Percentiles rank a stretch among this genome's conserved stretches.
Evolutionary conservation across 2,113 vertebrate species (phyloP).

Genomic region (Spheniscus mendiculus): DNA sequence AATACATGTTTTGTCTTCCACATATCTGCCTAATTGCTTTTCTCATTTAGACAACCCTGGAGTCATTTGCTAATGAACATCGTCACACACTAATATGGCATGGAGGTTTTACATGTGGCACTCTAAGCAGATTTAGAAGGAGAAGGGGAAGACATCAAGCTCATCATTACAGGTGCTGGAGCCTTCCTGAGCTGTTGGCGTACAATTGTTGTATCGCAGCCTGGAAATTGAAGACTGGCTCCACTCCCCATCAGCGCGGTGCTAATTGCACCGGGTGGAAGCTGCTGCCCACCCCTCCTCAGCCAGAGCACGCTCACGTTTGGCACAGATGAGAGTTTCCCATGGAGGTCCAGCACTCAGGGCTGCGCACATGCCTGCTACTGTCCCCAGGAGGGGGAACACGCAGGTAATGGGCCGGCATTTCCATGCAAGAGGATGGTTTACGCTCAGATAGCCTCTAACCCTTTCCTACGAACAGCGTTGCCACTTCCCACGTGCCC

Average conservation of each 20-base stretch:
- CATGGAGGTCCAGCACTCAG: fast-evolving
- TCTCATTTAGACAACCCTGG: conserved; percentile 64
- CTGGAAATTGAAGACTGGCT: fast-evolving
- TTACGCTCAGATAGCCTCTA: background rate
- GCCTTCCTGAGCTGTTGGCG: background rate
- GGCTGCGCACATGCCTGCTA: background rate
- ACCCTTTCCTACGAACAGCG: background rate
- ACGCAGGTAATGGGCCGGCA: fast-evolving
- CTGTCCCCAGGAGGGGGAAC: background rate
- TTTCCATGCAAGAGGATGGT: background rate
- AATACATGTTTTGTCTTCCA: conserved; percentile 66
- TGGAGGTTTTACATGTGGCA: conserved; percentile 33
- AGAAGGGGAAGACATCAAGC: background rate
- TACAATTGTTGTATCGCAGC: background rate
- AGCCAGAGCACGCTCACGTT: background rate
- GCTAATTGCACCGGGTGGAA: fast-evolving
- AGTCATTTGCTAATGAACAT: conserved; percentile 65
- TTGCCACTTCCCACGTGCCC: fast-evolving
- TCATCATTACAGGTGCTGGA: background rate
- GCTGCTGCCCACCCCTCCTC: background rate
- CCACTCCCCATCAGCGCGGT: background rate
- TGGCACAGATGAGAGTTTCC: fast-evolving
- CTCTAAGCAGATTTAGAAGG: background rate
- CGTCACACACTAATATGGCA: background rate
- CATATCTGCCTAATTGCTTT: conserved; percentile 65